A percentile compares a stretch with the other conserved stretches of the same genome.
Conservation (phyloP, 1,140 invertebrate genomes). For the Zaprionus ornatus region DNA sequence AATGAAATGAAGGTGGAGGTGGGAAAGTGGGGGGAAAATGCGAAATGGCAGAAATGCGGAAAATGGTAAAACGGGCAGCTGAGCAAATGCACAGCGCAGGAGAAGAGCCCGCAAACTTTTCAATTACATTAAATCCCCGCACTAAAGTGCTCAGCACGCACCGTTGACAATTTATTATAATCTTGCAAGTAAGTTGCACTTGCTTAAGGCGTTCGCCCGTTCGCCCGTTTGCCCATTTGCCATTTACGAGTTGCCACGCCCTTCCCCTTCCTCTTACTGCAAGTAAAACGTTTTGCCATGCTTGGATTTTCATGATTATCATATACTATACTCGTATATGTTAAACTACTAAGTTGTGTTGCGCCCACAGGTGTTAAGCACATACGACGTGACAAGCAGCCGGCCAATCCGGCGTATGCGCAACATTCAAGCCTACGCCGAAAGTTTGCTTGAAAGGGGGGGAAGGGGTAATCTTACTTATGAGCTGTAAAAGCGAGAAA, state of each 20-base stretch:
- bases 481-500: constrained; percentile 11
- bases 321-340: constrained; percentile 33
- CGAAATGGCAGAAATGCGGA: background rate
- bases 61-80: constrained; percentile 29
- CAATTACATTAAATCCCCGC: constrained; percentile 79
- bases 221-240: constrained; percentile 25
- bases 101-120: constrained; percentile 57
- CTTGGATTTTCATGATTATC: constrained; percentile 54
- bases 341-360: constrained; percentile 7
- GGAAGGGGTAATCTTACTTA: constrained; percentile 8
- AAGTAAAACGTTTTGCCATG: constrained; percentile 52
- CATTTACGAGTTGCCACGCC: constrained; percentile 55
- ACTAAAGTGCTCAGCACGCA: constrained; percentile 65
- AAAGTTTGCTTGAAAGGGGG: constrained; percentile 20
- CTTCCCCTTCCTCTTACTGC: constrained; percentile 39
- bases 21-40: background rate
- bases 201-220: constrained; percentile 17
- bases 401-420: constrained; percentile 27
- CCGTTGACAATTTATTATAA: constrained; percentile 77
- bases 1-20: background rate
- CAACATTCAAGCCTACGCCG: constrained; percentile 36
- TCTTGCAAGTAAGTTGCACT: constrained; percentile 38
- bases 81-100: constrained; percentile 20
- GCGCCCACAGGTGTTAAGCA: constrained; percentile 56
- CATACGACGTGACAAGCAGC: constrained; percentile 13